These are phyloP conservation scores for Vulpes vulpes DNA, from an alignment of 2,113 vertebrate genomes.

Conservation along the genomic window DNA sequence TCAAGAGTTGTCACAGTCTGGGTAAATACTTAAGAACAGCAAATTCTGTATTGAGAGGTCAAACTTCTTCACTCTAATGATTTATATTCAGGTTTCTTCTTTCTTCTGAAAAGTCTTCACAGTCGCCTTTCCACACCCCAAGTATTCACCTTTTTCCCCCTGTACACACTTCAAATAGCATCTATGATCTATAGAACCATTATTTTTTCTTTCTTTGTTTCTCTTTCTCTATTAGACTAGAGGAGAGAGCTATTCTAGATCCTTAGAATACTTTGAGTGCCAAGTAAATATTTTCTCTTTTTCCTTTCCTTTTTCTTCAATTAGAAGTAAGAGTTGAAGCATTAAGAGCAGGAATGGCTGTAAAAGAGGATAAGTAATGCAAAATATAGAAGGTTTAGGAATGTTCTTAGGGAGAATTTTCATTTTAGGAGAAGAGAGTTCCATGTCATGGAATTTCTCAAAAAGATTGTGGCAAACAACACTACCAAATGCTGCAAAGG, in stretches of 20 bases:
- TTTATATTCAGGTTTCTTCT: neutral
- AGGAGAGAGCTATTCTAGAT: neutral
- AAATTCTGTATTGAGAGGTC: neutral
- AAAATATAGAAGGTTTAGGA: neutral
- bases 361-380: neutral
- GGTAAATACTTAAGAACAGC: neutral
- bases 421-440: constrained; percentile 26
- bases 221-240: neutral
- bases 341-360: neutral
- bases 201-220: neutral
- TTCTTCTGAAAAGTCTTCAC: neutral
- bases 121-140: rapidly evolving
- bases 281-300: neutral
- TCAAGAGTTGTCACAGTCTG: neutral
- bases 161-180: neutral
- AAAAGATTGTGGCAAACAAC: neutral
- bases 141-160: neutral
- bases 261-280: neutral
- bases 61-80: neutral
- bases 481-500: neutral
- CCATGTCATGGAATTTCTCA: neutral
- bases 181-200: neutral
- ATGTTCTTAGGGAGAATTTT: neutral
- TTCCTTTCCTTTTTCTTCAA: neutral
- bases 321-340: constrained; percentile 2